Evolutionary conservation across 2,113 vertebrate genomes (phyloP).

Genomic region (Nycticryphes semicollaris): DNA sequence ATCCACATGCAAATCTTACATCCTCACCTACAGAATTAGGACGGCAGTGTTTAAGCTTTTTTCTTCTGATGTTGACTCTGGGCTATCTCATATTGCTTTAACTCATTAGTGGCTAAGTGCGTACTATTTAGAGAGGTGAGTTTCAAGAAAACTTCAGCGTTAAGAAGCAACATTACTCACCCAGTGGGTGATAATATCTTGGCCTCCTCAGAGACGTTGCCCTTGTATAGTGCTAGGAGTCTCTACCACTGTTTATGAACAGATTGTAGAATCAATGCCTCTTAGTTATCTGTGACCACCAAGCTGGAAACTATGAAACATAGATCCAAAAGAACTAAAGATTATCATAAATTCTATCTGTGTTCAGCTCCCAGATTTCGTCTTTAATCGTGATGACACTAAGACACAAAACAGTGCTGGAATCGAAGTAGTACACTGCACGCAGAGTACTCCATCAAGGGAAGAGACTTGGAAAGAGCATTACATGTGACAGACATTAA

Average conservation of each 20-base stretch:
- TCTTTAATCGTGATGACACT: background rate
- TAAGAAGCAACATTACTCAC: background rate
- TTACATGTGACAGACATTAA: background rate
- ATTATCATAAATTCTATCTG: background rate
- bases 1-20: background rate
- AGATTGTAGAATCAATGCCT: background rate
- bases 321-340: background rate
- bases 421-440: background rate
- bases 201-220: background rate
- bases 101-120: background rate
- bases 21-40: background rate
- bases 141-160: background rate
- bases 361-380: background rate
- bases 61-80: background rate
- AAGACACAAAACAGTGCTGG: background rate
- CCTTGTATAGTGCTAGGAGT: background rate
- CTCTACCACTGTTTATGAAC: background rate
- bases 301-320: background rate
- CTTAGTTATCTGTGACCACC: background rate
- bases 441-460: rapidly evolving
- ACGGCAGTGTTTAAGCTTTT: background rate
- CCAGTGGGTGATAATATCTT: background rate
- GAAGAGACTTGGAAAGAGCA: background rate
- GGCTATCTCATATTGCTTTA: background rate
- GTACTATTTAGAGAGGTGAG: background rate